A percentile compares a stretch with the other conserved stretches of the same genome.
Conservation (phyloP, 2,888 invertebrate genomes). For the Leptopterna dolabrata region DNA sequence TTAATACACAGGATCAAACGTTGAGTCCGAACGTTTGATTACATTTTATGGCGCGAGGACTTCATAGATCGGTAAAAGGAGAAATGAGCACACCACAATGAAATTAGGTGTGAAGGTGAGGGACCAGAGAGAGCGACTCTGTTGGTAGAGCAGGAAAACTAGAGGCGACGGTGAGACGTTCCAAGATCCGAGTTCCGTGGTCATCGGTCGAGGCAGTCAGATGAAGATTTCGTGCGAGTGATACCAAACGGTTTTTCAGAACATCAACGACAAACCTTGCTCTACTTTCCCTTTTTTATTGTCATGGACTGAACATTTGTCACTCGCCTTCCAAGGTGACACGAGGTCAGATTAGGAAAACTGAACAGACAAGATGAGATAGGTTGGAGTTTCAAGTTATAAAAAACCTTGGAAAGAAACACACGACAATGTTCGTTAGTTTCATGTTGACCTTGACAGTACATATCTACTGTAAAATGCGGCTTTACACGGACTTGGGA, state of each 20-base stretch:
- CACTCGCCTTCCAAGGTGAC: neutral
- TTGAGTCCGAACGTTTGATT: too few relatives aligned
- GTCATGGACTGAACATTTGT: neutral
- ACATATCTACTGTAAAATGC: too few relatives aligned
- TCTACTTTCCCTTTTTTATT: neutral
- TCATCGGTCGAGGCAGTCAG: neutral
- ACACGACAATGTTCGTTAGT: too few relatives aligned
- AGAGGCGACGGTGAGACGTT: neutral
- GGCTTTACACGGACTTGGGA: too few relatives aligned
- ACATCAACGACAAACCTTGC: neutral
- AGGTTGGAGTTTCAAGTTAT: neutral
- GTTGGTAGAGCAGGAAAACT: neutral
- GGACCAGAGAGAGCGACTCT: neutral
- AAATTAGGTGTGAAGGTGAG: neutral
- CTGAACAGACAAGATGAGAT: neutral
- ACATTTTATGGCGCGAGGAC: too few relatives aligned
- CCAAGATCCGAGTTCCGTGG: neutral
- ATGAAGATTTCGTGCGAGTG: neutral
- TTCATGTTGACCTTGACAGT: too few relatives aligned
- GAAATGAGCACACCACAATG: too few relatives aligned
- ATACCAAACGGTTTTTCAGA: neutral
- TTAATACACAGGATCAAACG: too few relatives aligned
- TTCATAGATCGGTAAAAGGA: too few relatives aligned
- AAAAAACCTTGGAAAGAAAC: neutral
- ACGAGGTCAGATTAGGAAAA: neutral